Conservation (phyloP, 2,113 vertebrate species). For the Takifugu bimaculatus region DNA sequence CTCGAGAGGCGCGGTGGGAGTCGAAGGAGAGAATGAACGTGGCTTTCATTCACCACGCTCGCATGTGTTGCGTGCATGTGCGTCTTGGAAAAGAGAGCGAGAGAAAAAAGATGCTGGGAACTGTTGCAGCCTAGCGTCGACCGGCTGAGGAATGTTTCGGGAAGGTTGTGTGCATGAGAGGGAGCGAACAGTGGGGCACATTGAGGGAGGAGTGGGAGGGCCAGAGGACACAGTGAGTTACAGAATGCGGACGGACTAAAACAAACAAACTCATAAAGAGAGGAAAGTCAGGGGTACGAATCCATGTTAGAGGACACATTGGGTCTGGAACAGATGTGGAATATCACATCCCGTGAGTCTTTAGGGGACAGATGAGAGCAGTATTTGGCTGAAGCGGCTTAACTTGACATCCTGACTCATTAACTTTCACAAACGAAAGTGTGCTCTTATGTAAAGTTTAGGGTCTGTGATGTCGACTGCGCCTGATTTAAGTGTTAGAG, state of each 20-base stretch:
- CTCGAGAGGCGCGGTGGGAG: conserved; percentile 23
- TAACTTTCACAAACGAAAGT: no score
- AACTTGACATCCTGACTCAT: no score
- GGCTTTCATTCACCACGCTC: conserved; percentile 45
- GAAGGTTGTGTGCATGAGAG: conserved; percentile 23
- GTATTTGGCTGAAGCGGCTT: no score
- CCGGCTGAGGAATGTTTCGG: conserved; percentile 53
- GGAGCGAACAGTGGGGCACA: conserved; percentile 52
- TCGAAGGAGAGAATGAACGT: conserved; percentile 38
- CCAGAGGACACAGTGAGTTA: conserved; percentile 25
- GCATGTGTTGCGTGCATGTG: neutral
- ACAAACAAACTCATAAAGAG: conserved; percentile 26
- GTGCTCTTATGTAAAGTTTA: no score
- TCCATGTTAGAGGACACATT: neutral
- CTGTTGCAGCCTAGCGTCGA: conserved; percentile 6
- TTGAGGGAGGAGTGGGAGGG: conserved; percentile 38
- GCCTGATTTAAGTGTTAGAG: no score
- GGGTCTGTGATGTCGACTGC: no score
- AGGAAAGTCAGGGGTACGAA: conserved; percentile 1
- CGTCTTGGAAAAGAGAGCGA: neutral
- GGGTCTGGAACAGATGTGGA: no score
- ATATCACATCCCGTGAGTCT: conserved; percentile 55
- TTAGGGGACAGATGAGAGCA: conserved; percentile 8
- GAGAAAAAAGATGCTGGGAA: conserved; percentile 30
- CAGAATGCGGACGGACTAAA: conserved; percentile 28